Evolutionary conservation across 2,797 vertebrate genomes (phyloP), one percentile per base, ranked within the genome.

Genomic region (Enteromius anoplus): DNA sequence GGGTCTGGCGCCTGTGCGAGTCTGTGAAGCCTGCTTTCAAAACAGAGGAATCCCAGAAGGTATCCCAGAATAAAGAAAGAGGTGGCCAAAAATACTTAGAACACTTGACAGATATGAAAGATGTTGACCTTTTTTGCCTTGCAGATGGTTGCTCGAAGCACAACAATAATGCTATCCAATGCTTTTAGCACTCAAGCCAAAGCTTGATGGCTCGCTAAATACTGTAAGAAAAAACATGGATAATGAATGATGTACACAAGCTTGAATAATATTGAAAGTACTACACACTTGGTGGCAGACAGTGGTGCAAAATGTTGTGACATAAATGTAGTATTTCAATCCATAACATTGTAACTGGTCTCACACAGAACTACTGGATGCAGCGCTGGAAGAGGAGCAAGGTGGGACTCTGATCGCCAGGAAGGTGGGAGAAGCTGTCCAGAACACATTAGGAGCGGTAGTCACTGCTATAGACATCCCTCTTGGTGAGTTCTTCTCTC

Each of bases 401-500:
- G 96, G 97, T 0, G 95, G 97, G 5, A 98, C 97, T 0, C 92
- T 99, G 90, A 99, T 99, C 19, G 98, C 98, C 84, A 95, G 98
- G 88, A 99, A 96, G 90, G 97, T 99, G 21, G 98, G 98, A 2
- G 98, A 99, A 87, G 98, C 96, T 0, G 98, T 99, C 82, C 98
- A 99, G 93, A 99, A 95, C 92, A 99, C 98, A 0, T 90, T 99
- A 37, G 98, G 97, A 86, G 98, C 97, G 0, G 98, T 99, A 64
- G 98, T 96, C 65, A 98, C 97, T 76, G 98, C 97, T 84, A 99
- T 99, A 19, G 97, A 99, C 94, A 97, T 99, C 93, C 98, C 98
- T 83, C 94, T 99, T 47, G 98, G 98, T 99, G 90, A 70, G 87
- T 65, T 34, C 53, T 71, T 60, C 26, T 17, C 17, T 55, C 49